phyloP scores from a whole-genome alignment of 1,140 invertebrate genomes.

The Calephelis virginiensis region DNA sequence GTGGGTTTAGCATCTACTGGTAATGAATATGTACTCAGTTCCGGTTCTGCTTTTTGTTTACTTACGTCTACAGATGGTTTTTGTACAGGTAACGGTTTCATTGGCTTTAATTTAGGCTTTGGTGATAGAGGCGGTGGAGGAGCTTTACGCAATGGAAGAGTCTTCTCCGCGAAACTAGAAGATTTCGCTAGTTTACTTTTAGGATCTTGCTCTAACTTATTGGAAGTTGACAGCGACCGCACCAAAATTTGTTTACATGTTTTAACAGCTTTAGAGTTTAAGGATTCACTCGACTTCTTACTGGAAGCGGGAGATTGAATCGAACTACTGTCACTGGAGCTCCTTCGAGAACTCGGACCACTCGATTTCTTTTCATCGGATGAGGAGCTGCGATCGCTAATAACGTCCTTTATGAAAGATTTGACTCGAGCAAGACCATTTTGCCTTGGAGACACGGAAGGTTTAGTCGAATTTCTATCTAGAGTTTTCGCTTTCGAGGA shows the following conservation, averaged over 20 bases:
- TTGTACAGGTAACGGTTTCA: conserved; percentile 62
- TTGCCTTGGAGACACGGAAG: conserved; percentile 74
- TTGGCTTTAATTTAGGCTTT: conserved; percentile 73
- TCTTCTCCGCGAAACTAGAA: conserved; percentile 75
- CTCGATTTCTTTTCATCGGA: conserved; percentile 72
- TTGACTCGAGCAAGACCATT: conserved; percentile 73
- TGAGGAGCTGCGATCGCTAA: conserved; percentile 73
- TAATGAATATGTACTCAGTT: conserved; percentile 67
- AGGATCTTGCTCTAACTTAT: conserved; percentile 69
- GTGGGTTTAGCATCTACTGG: conserved; percentile 62
- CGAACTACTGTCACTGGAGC: conserved; percentile 68
- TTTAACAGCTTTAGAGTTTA: conserved; percentile 71
- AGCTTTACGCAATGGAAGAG: conserved; percentile 71
- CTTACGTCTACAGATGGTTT: conserved; percentile 43
- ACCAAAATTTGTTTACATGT: conserved; percentile 76
- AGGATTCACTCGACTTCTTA: conserved; percentile 66
- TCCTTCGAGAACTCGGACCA: conserved; percentile 65
- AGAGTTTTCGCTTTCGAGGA: conserved; percentile 65
- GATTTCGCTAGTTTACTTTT: conserved; percentile 73
- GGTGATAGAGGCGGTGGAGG: conserved; percentile 76
- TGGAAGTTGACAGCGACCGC: conserved; percentile 69
- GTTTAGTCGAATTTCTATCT: conserved; percentile 58
- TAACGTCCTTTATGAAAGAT: conserved; percentile 77
- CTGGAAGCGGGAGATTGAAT: conserved; percentile 53
- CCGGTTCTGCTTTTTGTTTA: conserved; percentile 55